A percentile compares a stretch with the other conserved stretches of the same genome.
These are phyloP conservation scores for Sussaba pulchella DNA, from an alignment of 2,888 invertebrate species.

Conservation along the genomic window DNA sequence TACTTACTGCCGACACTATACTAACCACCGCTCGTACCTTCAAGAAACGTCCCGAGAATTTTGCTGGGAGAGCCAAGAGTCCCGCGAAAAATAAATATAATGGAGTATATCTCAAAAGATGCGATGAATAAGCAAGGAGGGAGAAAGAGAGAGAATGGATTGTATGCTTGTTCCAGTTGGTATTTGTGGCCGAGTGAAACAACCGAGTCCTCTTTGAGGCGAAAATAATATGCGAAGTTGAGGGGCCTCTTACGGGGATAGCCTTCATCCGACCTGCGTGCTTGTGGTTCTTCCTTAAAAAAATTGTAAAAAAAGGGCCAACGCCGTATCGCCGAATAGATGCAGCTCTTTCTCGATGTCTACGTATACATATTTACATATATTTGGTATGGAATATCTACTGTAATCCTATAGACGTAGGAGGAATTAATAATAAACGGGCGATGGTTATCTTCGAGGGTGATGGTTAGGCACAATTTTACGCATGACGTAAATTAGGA, in stretches of 20 bases:
- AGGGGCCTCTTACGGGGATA: conserved; percentile 13
- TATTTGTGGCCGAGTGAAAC: conserved; percentile 4
- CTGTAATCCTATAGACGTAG: not conserved
- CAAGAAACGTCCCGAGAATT: conserved; percentile 12
- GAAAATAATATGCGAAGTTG: conserved; percentile 15
- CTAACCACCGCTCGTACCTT: not conserved
- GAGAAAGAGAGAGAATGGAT: not conserved
- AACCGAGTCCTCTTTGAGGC: conserved; percentile 1
- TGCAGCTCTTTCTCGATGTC: not conserved
- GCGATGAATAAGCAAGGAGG: conserved; percentile 42
- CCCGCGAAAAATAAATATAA: conserved; percentile 62
- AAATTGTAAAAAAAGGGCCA: not conserved
- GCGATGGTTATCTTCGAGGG: conserved; percentile 17
- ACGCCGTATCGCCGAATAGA: conserved; percentile 5
- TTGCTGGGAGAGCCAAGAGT: conserved; percentile 2
- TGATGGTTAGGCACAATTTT: conserved; percentile 47
- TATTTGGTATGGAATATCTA: not conserved
- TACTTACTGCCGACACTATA: conserved; percentile 26
- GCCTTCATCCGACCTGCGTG: not conserved
- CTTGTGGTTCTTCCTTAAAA: not conserved
- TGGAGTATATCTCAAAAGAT: conserved; percentile 46
- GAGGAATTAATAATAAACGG: conserved; percentile 50
- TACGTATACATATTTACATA: no score
- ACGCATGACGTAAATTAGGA: conserved; percentile 52
- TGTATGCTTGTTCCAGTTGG: not conserved